These are phyloP conservation scores for Turritopsis dohrnii DNA, from an alignment of 30 jellyfish, hydroid and myxozoan genomes.

Conservation along the genomic window DNA sequence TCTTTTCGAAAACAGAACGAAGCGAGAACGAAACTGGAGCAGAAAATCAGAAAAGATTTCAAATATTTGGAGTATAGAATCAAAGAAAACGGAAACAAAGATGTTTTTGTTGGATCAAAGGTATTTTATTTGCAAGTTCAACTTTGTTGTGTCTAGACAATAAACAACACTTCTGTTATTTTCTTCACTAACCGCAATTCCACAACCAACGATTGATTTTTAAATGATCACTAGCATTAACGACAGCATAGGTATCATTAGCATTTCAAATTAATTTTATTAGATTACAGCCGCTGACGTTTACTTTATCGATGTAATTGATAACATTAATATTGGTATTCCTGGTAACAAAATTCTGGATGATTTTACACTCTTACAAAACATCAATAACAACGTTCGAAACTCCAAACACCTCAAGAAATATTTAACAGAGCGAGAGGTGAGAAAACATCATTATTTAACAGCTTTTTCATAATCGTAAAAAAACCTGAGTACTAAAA, in stretches of 20 bases:
- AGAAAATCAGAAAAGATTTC: neutral
- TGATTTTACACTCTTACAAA: neutral
- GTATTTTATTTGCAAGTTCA: neutral
- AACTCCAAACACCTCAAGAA: neutral
- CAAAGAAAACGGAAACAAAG: neutral
- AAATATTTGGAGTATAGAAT: neutral
- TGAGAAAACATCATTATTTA: no score
- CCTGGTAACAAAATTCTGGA: neutral
- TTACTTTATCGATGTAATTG: neutral
- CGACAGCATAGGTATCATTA: neutral
- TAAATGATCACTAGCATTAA: no score
- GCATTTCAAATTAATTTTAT: neutral
- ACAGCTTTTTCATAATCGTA: no score
- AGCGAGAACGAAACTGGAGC: neutral
- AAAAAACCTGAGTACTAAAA: no score
- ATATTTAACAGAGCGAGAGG: slow-evolving; percentile 8
- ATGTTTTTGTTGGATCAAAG: neutral
- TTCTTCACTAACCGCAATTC: neutral
- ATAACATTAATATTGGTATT: neutral
- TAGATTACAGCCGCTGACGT: neutral
- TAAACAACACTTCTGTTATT: neutral
- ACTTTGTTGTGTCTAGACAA: neutral
- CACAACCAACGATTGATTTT: neutral
- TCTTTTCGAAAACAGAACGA: neutral
- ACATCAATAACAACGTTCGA: neutral